Conservation (phyloP, 1,140 invertebrate genomes). For the Bombus turneri region DNA sequence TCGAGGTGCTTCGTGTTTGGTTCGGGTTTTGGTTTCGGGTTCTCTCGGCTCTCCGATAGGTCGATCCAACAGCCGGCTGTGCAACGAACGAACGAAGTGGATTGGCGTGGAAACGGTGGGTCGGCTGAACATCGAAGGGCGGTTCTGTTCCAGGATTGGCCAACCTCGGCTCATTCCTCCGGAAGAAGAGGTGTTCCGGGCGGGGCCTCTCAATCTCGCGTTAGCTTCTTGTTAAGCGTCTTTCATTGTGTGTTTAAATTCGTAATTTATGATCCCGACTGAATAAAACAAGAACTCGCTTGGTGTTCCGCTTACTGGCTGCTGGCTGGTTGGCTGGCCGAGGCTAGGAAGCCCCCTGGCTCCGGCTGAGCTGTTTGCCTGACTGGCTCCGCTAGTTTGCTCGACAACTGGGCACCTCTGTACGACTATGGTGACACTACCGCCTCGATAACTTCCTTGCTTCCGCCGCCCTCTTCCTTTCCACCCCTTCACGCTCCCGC, state of each 20-base stretch:
- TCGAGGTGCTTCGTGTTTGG: conserved; percentile 22
- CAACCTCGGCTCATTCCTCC: conserved; percentile 60
- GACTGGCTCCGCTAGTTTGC: conserved; percentile 63
- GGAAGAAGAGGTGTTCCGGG: conserved; percentile 72
- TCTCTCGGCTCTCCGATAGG: conserved; percentile 24
- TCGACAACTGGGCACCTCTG: conserved; percentile 65
- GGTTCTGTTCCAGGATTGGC: conserved; percentile 71
- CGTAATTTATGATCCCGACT: conserved; percentile 83
- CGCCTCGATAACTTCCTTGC: conserved; percentile 69
- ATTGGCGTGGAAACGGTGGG: conserved; percentile 57
- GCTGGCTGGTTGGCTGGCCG: conserved; percentile 48
- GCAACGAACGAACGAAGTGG: conserved; percentile 29
- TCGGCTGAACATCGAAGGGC: conserved; percentile 45
- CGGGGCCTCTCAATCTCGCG: conserved; percentile 83
- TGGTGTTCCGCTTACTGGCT: conserved; percentile 55
- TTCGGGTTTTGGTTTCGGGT: conserved; percentile 31
- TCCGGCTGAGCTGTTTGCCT: conserved; percentile 59
- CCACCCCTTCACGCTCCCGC: conserved; percentile 10
- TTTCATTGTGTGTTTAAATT: conserved; percentile 84
- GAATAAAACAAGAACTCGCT: conserved; percentile 82
- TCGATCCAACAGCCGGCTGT: conserved; percentile 14
- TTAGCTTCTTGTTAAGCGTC: conserved; percentile 84
- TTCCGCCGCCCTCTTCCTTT: conserved; percentile 36
- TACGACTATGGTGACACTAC: conserved; percentile 64
- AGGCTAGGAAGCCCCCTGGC: conserved; percentile 37